A percentile compares a stretch with the other conserved stretches of the same genome.
phyloP scores from a whole-genome alignment of 2,797 vertebrate genomes.

The Podarcis siculus region DNA sequence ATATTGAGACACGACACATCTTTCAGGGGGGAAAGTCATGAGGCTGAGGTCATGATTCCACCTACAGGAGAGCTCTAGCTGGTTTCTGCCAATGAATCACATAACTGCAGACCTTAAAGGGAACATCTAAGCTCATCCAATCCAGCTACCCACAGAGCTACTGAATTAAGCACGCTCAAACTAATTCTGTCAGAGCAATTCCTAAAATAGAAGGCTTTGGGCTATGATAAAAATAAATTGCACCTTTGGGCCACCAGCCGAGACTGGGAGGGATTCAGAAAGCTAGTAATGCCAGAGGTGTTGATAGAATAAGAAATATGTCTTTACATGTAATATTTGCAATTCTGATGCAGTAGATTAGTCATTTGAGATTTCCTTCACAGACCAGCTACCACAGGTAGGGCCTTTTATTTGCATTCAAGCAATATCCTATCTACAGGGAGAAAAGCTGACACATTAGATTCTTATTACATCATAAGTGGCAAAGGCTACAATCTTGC shows the following conservation, averaged over 20 bases:
- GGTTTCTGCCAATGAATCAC: background rate
- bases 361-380: conserved; percentile 12
- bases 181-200: background rate
- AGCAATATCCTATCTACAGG: background rate
- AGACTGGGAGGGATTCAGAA: background rate
- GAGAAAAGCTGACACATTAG: conserved; percentile 15
- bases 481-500: conserved; percentile 6
- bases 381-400: background rate
- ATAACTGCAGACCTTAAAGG: background rate
- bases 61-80: background rate
- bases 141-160: background rate
- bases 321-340: conserved; percentile 9
- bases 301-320: conserved; percentile 23
- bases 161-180: conserved; percentile 11
- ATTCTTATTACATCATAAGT: conserved; percentile 9
- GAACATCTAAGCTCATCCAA: conserved; percentile 9
- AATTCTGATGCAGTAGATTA: conserved; percentile 19
- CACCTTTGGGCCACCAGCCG: conserved; percentile 6
- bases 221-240: conserved; percentile 25
- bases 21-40: no score
- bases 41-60: background rate
- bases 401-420: conserved; percentile 10
- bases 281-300: background rate
- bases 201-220: conserved; percentile 6
- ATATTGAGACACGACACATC: background rate